Evolutionary conservation across 92 coral and sea anemone species (phyloP), one percentile per base, ranked within the genome.

Genomic region (Actinernus sp.): DNA sequence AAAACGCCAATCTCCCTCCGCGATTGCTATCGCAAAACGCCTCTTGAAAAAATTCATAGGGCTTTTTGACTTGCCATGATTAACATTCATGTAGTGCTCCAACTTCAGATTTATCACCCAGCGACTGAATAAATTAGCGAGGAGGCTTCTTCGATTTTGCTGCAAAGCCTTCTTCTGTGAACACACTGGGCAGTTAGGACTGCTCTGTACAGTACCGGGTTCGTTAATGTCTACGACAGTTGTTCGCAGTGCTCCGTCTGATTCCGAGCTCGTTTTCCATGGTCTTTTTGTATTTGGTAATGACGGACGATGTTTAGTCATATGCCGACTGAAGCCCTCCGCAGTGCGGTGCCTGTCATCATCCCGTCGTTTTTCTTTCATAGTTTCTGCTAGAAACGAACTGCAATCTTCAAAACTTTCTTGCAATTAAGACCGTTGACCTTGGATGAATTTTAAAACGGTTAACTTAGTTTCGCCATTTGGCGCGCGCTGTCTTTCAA

Each of bases 21-120:
- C 53, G 1, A 19, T 34, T 10, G 39, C 39, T 2, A 47, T 23
- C 4, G 48, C 48, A 18, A 57, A 56, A 27, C 58, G 77, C 34
- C 56, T 70, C 36, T 57, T 70, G 41, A 45, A 23, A n/a, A 55
- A 2, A 25, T 70, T 70, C 14, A 45, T 17, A 12, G 57, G 65
- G 56, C 33, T 32, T 7, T 14, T 55, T 9, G 66, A 28, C 36
- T 70, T 70, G 23, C 28, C 22, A 47, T 26, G 41, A 10, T 56
- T 17, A 4, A 12, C 48, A 14, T 55, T 53, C 4, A 55, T 18
- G 20, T 55, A 70, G 18, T 70, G 55, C 6, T 57, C 26, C 0
- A 70, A 34, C 31, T 70, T 70, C 26, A 44, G 1, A 20, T 70
- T 65, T 2, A 70, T 30, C 0, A 31, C 44, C 77, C 77, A 70